Percentiles rank a stretch among this genome's conserved stretches.
Conservation (phyloP, 2,797 vertebrate genomes). For the Rhodeus uyekii region DNA sequence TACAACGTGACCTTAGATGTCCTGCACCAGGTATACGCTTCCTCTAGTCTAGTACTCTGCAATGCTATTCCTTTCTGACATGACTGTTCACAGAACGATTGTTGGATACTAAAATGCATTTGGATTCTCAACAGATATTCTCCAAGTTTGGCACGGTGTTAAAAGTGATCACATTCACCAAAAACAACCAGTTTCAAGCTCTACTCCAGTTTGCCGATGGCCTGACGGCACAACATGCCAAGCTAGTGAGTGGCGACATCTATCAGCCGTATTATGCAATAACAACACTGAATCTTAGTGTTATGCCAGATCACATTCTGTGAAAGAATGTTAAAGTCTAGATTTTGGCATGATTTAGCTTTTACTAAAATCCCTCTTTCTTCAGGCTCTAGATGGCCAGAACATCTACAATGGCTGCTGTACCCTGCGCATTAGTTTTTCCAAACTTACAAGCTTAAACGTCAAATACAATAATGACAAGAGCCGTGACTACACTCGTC, state of each 20-base stretch:
- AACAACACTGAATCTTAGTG: neutral
- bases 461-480: constrained; percentile 98
- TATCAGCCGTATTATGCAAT: constrained; percentile 8
- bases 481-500: constrained; percentile 93
- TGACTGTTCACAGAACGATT: neutral
- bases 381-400: constrained; percentile 91
- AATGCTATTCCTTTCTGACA: neutral
- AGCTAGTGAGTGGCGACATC: constrained; percentile 83
- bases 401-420: constrained; percentile 98
- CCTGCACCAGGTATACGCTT: constrained; percentile 87
- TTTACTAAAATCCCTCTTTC: neutral
- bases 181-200: constrained; percentile 97
- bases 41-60: neutral
- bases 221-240: constrained; percentile 87
- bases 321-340: neutral
- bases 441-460: constrained; percentile 93
- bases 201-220: constrained; percentile 90
- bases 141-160: constrained; percentile 94
- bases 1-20: constrained; percentile 94
- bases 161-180: constrained; percentile 96
- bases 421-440: constrained; percentile 93
- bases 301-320: neutral
- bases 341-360: neutral
- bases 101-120: neutral
- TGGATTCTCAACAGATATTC: constrained; percentile 83